Evolutionary conservation across 2,888 invertebrate genomes (phyloP), one percentile per base, ranked within the genome.

Genomic region (Physocephala rufipes): DNA sequence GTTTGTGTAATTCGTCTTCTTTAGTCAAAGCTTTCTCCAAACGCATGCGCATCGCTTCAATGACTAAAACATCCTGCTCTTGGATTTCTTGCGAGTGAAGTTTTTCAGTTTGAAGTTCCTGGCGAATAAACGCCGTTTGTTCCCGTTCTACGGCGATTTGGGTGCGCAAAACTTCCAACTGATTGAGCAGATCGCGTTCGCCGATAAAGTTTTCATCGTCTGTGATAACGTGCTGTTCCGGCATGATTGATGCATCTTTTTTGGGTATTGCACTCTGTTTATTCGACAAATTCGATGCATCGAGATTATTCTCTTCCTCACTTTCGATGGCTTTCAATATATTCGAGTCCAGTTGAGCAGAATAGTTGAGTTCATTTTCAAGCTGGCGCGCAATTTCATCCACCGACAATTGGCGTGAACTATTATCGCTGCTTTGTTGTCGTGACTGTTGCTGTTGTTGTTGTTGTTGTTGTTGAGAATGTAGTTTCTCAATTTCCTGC

Each of bases 11-110:
- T 76, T 91, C 89, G 51, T 89, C 87, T 78, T 93, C 92, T 1
- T 89, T 89, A 58, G 90, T 88, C 81, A 92, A 86, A 0, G 90
- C 89, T 0, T 88, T 88, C 76, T 93, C 91, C 5, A 94, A 82
- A 0, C 90, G 88, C 72, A 89, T 88, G 76, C 91, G 88, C 77
- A 92, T 87, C 70, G 91, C 90, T 78, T 90, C 88, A 74, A 92
- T 90, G 82, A 91, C 89, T 77, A 89, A 88, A 0, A 90, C 89
- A 82, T 92, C 91, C 82, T 91, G 91, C 30, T 89, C 88, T 86
- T 91, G 88, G 53, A 87, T 84, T 9, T 86, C 82, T 66, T 89
- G 88, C 0, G 89, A 88, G 53, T 88, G 88, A 59, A 89, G 87
- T 77, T 89, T 89, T 78, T 91, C 90, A 28, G 89, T 86, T 71